A percentile compares a stretch with the other conserved stretches of the same genome.
These are phyloP conservation scores for Ceratotherium simum DNA, from an alignment of 2,113 vertebrate species.

Conservation along the genomic window DNA sequence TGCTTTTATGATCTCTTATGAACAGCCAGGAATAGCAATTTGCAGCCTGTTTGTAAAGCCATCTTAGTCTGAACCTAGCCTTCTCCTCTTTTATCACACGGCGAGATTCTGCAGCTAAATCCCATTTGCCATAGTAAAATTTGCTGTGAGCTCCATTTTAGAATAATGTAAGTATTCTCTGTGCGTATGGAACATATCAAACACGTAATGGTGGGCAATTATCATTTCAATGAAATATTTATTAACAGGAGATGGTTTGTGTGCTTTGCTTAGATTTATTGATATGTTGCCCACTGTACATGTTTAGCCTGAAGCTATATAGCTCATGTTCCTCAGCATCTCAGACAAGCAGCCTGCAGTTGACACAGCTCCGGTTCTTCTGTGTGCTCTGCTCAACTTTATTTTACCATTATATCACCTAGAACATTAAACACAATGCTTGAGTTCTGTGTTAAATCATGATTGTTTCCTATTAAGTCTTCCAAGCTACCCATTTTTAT, in stretches of 20 bases:
- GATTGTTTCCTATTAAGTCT: conserved; percentile 87
- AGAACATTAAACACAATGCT: conserved; percentile 88
- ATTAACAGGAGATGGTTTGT: conserved; percentile 29
- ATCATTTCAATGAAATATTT: conserved; percentile 79
- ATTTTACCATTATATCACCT: conserved; percentile 85
- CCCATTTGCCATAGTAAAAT: conserved; percentile 74
- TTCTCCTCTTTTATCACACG: conserved; percentile 73
- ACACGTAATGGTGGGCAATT: conserved; percentile 70
- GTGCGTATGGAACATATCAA: conserved; percentile 67
- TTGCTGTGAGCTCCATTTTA: conserved; percentile 76
- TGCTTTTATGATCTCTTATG: conserved; percentile 85
- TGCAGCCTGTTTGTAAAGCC: conserved; percentile 84
- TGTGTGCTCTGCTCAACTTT: conserved; percentile 81
- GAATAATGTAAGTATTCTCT: conserved; percentile 61
- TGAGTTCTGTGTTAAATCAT: conserved; percentile 87
- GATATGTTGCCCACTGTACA: neutral
- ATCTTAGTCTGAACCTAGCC: conserved; percentile 75
- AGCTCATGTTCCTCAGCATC: neutral
- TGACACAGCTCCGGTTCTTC: conserved; percentile 64
- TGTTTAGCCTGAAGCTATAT: conserved; percentile 57
- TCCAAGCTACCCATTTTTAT: conserved; percentile 88
- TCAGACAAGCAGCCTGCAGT: conserved; percentile 26
- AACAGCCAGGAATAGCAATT: conserved; percentile 86
- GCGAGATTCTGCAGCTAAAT: conserved; percentile 72
- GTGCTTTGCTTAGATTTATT: conserved; percentile 63